phyloP scores from a whole-genome alignment of 2,113 vertebrate genomes.

The Cryptoleucopteryx plumbea region DNA sequence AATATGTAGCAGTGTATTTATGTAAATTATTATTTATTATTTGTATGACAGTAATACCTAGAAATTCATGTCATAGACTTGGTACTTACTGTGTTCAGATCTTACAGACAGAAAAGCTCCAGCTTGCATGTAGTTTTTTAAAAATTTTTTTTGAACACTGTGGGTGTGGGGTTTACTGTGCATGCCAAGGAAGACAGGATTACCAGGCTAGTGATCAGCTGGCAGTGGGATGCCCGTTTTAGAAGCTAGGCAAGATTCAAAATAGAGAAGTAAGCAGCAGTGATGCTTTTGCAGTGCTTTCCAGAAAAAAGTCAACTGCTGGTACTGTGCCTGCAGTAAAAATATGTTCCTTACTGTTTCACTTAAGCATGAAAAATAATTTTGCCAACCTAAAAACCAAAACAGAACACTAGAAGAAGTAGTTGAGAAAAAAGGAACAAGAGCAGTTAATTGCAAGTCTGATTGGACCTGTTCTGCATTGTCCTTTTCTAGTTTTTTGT shows the following conservation, averaged over 20 bases:
- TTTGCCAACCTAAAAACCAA: neutral
- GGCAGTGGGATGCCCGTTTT: neutral
- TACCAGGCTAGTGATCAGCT: neutral
- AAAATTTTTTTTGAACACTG: neutral
- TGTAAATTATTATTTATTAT: neutral
- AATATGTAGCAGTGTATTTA: neutral
- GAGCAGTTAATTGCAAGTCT: neutral
- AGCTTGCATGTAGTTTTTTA: neutral
- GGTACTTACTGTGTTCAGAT: neutral
- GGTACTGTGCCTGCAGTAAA: neutral
- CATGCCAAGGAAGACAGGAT: fast-evolving
- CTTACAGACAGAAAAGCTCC: neutral
- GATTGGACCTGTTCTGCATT: neutral
- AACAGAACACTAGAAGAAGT: neutral
- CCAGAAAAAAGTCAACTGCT: neutral
- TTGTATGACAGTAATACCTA: neutral
- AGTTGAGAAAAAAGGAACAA: neutral
- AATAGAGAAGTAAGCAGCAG: neutral
- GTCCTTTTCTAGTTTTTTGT: neutral
- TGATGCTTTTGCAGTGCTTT: neutral
- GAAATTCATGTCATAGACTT: neutral
- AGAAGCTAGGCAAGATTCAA: neutral
- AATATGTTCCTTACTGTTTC: neutral
- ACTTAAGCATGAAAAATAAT: neutral
- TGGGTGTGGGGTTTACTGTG: neutral